Conservation (phyloP, 2,113 vertebrate species). For the Cyprinodon tularosa region DNA sequence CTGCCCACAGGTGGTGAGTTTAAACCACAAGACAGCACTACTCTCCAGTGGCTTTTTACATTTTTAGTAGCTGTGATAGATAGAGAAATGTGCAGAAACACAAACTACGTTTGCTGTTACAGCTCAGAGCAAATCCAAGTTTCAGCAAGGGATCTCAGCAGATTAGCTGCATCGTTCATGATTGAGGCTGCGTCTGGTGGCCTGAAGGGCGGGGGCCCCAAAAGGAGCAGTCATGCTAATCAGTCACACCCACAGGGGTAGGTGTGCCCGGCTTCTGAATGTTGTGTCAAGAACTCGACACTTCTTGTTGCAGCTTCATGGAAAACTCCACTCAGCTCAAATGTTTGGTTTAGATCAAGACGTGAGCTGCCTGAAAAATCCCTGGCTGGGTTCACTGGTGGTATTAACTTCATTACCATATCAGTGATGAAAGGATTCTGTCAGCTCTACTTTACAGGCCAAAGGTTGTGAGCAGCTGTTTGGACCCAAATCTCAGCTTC, state of each 20-base stretch:
- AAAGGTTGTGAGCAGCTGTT: slow-evolving; percentile 6
- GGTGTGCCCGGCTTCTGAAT: slow-evolving; percentile 19
- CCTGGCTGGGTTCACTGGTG: not conserved
- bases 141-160: slow-evolving; percentile 16
- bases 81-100: not conserved
- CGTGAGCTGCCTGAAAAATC: not conserved
- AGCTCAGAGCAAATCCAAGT: not conserved
- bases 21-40: slow-evolving; percentile 15
- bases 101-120: not conserved
- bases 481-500: not conserved
- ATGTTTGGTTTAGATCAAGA: slow-evolving; percentile 51
- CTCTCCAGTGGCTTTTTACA: slow-evolving; percentile 27
- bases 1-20: not conserved
- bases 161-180: slow-evolving; percentile 22
- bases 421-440: not conserved
- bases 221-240: slow-evolving; percentile 25
- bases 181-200: slow-evolving; percentile 3
- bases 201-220: slow-evolving; percentile 30
- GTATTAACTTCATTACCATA: not conserved
- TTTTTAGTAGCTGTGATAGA: slow-evolving; percentile 4
- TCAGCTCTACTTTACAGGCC: not conserved
- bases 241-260: slow-evolving; percentile 15
- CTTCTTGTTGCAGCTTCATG: slow-evolving; percentile 40
- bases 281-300: slow-evolving; percentile 32
- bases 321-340: slow-evolving; percentile 46